Base-by-base conservation (phyloP, 1,140 invertebrate species). In the Drosophila bocqueti region DNA sequence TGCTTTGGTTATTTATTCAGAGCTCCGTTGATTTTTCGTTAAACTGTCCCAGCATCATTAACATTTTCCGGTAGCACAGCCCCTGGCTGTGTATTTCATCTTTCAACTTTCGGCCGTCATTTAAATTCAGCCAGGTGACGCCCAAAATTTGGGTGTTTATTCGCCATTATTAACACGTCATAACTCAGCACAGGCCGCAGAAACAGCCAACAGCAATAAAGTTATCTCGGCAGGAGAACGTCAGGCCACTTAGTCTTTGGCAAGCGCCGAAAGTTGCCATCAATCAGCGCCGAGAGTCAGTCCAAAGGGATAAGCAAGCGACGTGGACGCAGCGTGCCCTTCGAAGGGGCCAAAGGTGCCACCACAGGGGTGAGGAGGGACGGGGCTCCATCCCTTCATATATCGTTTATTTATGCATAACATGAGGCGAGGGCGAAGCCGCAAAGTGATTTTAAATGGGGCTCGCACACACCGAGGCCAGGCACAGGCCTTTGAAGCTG, bases 161-260 rank as follows among this genome's bases (percentile, higher is more conserved):
- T 81, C 79, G 75, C 65, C 81, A 82, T 83, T 83, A 83, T 83
- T 83, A 83, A 76, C 81, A 83, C 81, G 62, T 83, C 81, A 83
- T 83, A 83, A 83, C 75, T 83, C 77, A 61, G 49, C 52, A 69
- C 49, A 59, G 49, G 64, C 64, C 55, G n/a, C 50, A 46, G 66
- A 31, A 63, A 54, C 59, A 49, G 42, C 61, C 61, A 64, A 36
- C 47, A 45, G 59, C 61, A 69, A 79, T 71, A 79, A 74, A 79
- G 76, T 62, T 65, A 46, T 64, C 50, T 29, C 57, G 77, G 46
- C 55, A 73, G 67, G 43, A 65, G 76, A 36, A 34, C 72, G 63
- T 31, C 42, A 54, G 69, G 24, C 50, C 71, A 74, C 64, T 71
- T 71, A 68, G 67, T 71, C 49, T 68, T 67, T 55, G 67, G 45